Percentiles rank a stretch among this genome's conserved stretches.
Evolutionary conservation across 2,113 vertebrate species (phyloP).

Genomic region (Labeo rohita): DNA sequence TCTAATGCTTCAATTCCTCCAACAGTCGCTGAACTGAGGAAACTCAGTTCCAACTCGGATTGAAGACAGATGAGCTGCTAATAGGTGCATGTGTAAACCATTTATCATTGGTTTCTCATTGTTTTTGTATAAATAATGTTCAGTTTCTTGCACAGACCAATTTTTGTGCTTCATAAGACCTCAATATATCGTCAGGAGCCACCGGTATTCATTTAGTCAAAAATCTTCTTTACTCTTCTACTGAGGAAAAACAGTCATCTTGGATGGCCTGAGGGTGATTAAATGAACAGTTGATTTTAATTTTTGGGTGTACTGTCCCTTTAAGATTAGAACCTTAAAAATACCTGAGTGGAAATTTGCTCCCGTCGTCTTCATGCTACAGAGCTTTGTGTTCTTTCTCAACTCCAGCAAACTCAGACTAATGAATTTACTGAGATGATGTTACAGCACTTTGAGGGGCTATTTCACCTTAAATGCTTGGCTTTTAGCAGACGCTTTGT

Average conservation of each 20-base stretch:
- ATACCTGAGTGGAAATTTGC: not conserved
- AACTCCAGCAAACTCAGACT: conserved; percentile 11
- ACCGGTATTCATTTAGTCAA: not conserved
- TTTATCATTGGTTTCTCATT: no score
- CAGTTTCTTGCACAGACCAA: not conserved
- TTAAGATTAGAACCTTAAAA: not conserved
- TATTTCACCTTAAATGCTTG: conserved; percentile 28
- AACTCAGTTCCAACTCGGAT: no score
- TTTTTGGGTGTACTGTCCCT: not conserved
- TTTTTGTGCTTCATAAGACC: not conserved
- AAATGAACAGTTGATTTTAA: not conserved
- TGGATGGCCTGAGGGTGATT: not conserved
- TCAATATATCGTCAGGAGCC: not conserved
- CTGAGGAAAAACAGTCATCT: not conserved
- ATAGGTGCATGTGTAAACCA: no score
- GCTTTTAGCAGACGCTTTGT: conserved; percentile 33
- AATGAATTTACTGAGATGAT: conserved; percentile 38
- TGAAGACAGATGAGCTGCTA: no score
- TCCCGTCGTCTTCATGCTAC: not conserved
- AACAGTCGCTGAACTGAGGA: no score
- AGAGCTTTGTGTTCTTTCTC: conserved; percentile 9
- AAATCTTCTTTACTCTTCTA: no score
- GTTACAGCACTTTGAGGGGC: conserved; percentile 32
- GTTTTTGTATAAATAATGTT: not conserved
- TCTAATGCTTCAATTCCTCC: no score